These are phyloP conservation scores for Argyra leucocephala DNA, from an alignment of 2,888 invertebrate species.

Conservation along the genomic window DNA sequence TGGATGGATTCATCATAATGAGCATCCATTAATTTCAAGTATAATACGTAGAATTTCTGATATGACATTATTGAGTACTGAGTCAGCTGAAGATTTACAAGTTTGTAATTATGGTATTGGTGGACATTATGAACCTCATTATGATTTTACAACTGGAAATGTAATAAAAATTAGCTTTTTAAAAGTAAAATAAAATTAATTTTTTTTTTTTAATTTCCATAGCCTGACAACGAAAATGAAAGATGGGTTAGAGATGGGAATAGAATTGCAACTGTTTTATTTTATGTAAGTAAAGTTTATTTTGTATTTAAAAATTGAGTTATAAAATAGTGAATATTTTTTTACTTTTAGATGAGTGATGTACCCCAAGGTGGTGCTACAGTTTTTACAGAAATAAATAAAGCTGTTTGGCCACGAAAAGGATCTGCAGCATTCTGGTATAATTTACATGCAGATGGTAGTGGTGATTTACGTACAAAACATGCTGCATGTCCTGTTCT, in stretches of 20 bases:
- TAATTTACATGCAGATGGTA: constrained; percentile 34
- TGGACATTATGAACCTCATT: constrained; percentile 98
- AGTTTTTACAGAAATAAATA: constrained; percentile 80
- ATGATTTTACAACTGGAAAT: constrained; percentile 61
- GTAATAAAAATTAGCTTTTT: not conserved
- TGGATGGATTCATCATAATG: constrained; percentile 83
- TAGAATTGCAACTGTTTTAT: constrained; percentile 90
- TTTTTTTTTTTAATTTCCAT: not conserved
- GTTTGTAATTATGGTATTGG: constrained; percentile 98
- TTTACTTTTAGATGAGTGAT: constrained; percentile 71
- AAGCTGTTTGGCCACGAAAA: constrained; percentile 78
- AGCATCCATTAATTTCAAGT: constrained; percentile 61
- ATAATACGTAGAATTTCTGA: constrained; percentile 71
- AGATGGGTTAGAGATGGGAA: constrained; percentile 85
- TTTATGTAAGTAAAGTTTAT: constrained; percentile 67
- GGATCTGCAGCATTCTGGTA: constrained; percentile 50
- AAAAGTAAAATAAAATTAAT: not conserved
- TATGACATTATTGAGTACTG: constrained; percentile 77
- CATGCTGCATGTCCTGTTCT: constrained; percentile 38
- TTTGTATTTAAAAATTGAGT: not conserved
- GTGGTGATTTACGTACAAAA: constrained; percentile 33
- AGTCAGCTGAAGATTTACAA: constrained; percentile 90
- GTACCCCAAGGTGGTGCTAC: constrained; percentile 96
- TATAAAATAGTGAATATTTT: not conserved
- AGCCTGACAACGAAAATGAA: constrained; percentile 63